These are phyloP conservation scores for Microlaimidae sp. DNA, from an alignment of 2,888 invertebrate genomes.

Conservation along the genomic window DNA sequence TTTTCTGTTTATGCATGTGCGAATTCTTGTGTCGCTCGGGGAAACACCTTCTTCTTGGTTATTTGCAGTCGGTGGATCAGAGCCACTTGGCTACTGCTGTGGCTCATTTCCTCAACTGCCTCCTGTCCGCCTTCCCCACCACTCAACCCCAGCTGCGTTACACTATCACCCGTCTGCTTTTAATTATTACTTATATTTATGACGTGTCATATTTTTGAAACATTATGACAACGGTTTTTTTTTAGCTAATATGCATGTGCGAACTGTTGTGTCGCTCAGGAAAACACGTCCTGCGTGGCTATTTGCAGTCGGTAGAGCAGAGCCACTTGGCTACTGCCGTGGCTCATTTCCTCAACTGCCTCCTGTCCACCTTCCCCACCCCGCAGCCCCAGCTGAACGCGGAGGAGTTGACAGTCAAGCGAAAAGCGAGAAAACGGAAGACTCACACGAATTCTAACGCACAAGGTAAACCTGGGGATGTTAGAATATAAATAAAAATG, in stretches of 20 bases:
- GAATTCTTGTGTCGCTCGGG: constrained; percentile 73
- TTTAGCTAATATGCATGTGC: constrained; percentile 70
- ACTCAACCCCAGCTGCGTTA: no score
- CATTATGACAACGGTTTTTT: no score
- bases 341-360: constrained; percentile 86
- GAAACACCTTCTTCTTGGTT: constrained; percentile 79
- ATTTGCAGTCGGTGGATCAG: constrained; percentile 74
- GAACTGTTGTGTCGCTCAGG: constrained; percentile 73
- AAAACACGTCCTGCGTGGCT: constrained; percentile 79
- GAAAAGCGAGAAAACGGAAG: constrained; percentile 15
- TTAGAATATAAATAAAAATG: no score
- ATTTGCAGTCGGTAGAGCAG: constrained; percentile 74
- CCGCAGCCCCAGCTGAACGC: constrained; percentile 51
- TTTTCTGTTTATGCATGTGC: no score
- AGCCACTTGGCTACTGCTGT: constrained; percentile 57
- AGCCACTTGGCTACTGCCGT: constrained; percentile 57
- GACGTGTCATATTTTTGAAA: no score
- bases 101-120: constrained; percentile 85
- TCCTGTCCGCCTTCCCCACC: constrained; percentile 50
- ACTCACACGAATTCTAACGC: no score
- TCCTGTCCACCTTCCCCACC: constrained; percentile 56
- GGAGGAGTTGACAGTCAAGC: constrained; percentile 43
- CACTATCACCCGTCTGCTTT: neutral
- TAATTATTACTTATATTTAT: neutral
- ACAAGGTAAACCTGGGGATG: no score